Evolutionary conservation across 2,113 vertebrate species (phyloP), one percentile per base, ranked within the genome.

Genomic region (Oceanites oceanicus): DNA sequence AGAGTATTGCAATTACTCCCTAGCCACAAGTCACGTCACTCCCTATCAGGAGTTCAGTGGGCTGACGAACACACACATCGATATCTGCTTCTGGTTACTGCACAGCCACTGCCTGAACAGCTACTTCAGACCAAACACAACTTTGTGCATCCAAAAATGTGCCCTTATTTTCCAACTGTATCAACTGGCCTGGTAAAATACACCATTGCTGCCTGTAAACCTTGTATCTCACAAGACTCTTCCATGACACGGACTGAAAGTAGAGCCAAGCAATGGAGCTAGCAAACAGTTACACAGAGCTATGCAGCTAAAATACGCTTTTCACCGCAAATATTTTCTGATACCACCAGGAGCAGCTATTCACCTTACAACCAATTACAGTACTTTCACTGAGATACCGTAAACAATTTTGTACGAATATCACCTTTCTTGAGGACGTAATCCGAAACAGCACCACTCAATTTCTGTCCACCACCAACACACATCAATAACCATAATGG

Each of bases 21-120:
- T 3, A 58, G 73, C 96, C 94, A 92, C 92, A 95, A 92, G 76
- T 93, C 93, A 94, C 58, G 6, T 94, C 93, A 93, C 47, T 84
- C 76, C 26, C 63, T 78, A 89, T 92, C 80, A 81, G 72, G 66
- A 92, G 80, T 49, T 85, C 89, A 92, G 66, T 1, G 0, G 68
- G 36, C 86, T 94, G 91, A 91, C 1, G 44, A 96, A 92, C 89
- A 78, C 89, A 94, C 90, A 90, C 95, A 76, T 75, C 0, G 44
- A 11, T 95, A 94, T 81, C 89, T 95, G 90, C 84, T 93, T 63
- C 90, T 85, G 81, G 50, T 94, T 91, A 94, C 79, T 73, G 86
- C 82, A 62, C 45, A 68, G 75, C 19, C 49, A 62, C 78, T 83
- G 88, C 82, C 71, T 58, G 23, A 90, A 80, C 73, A 81, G 73